Conservation (phyloP, 1,140 invertebrate genomes). For the Bombus picipes region DNA sequence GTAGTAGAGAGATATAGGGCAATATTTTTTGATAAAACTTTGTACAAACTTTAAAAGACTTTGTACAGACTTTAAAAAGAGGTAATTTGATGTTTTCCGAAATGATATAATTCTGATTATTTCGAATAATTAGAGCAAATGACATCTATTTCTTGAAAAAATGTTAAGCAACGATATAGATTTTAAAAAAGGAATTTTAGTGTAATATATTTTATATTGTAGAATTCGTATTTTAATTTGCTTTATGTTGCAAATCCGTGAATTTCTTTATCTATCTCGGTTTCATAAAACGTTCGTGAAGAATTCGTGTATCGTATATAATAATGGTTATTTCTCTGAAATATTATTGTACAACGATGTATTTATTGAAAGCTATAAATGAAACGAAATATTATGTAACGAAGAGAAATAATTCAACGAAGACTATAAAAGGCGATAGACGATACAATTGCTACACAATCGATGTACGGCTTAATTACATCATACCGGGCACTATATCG, state of each 20-base stretch:
- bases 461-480: constrained; percentile 27
- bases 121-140: too few relatives aligned
- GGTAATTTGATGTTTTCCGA: not conserved
- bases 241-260: too few relatives aligned
- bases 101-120: too few relatives aligned
- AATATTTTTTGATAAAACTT: not conserved
- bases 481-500: constrained; percentile 41
- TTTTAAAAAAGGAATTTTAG: too few relatives aligned
- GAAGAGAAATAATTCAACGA: not conserved
- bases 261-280: too few relatives aligned
- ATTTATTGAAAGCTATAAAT: not conserved
- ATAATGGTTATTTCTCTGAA: not conserved
- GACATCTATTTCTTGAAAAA: too few relatives aligned
- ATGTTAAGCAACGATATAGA: too few relatives aligned
- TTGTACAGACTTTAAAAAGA: not conserved
- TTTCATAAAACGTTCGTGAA: too few relatives aligned
- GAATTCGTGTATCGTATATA: not conserved
- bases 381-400: not conserved
- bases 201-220: too few relatives aligned
- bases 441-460: not conserved
- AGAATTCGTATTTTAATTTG: too few relatives aligned
- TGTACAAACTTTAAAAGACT: too few relatives aligned
- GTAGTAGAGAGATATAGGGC: not conserved
- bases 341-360: not conserved
- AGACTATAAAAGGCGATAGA: not conserved